phyloP scores from a whole-genome alignment of 2,888 invertebrate species.

The Leptopilina myrica region DNA sequence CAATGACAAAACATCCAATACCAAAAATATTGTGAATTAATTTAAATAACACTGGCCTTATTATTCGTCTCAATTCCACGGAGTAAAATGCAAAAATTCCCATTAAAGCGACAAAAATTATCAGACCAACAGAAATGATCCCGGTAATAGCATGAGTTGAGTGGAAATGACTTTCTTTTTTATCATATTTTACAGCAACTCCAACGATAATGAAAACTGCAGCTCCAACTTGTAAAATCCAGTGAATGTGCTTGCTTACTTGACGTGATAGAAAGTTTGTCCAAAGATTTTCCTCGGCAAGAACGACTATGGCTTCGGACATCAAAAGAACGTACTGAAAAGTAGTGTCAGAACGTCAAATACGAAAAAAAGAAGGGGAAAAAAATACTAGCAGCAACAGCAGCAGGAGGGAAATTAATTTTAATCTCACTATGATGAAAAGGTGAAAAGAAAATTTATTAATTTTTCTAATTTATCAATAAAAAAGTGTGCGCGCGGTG shows the following conservation, averaged over 20 bases:
- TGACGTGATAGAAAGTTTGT: slow-evolving; percentile 61
- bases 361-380: neutral
- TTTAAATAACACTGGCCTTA: slow-evolving; percentile 78
- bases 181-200: slow-evolving; percentile 75
- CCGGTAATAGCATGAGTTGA: slow-evolving; percentile 67
- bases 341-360: slow-evolving; percentile 21
- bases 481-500: neutral
- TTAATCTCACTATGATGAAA: neutral
- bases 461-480: neutral
- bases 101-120: slow-evolving; percentile 76
- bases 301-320: slow-evolving; percentile 67
- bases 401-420: slow-evolving; percentile 1
- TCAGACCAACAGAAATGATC: slow-evolving; percentile 78
- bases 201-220: slow-evolving; percentile 78
- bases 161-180: slow-evolving; percentile 70
- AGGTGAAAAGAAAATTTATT: neutral
- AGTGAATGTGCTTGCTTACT: slow-evolving; percentile 75
- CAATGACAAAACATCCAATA: slow-evolving; percentile 77
- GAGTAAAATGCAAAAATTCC: slow-evolving; percentile 79
- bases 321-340: slow-evolving; percentile 71
- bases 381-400: neutral
- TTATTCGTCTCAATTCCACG: slow-evolving; percentile 76
- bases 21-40: slow-evolving; percentile 79
- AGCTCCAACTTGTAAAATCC: slow-evolving; percentile 79
- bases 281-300: slow-evolving; percentile 64